These are phyloP conservation scores for Melitaea athalia DNA, from an alignment of 2,888 invertebrate species.

Conservation along the genomic window DNA sequence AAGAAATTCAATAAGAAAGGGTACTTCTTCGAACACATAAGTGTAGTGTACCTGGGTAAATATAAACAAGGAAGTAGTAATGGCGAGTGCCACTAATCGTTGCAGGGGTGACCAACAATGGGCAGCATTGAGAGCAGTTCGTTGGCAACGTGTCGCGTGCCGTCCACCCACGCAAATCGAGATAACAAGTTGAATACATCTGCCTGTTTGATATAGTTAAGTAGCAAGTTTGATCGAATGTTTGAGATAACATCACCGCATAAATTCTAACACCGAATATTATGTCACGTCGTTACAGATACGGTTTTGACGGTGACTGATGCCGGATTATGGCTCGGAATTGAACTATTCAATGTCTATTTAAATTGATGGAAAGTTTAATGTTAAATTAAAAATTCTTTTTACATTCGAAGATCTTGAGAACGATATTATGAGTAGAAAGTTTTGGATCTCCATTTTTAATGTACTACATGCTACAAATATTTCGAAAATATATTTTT, in stretches of 20 bases:
- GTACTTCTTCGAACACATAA: constrained; percentile 34
- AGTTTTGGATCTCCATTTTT: too few species aligned
- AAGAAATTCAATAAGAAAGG: constrained; percentile 9
- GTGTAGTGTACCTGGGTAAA: constrained; percentile 52
- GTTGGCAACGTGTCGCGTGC: constrained; percentile 65
- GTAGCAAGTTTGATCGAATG: constrained; percentile 50
- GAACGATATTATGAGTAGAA: not conserved
- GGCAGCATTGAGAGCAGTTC: constrained; percentile 70
- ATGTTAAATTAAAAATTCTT: not conserved
- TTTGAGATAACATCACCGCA: constrained; percentile 39
- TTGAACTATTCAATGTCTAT: constrained; percentile 3
- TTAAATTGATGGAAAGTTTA: constrained; percentile 8
- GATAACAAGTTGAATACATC: constrained; percentile 79
- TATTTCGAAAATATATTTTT: too few species aligned
- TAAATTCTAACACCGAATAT: constrained; percentile 37
- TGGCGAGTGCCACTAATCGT: constrained; percentile 58
- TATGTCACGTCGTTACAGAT: constrained; percentile 35
- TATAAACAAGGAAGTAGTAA: constrained; percentile 73
- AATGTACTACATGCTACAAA: too few species aligned
- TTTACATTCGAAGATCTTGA: not conserved
- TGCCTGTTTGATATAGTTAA: constrained; percentile 68
- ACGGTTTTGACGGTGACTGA: constrained; percentile 19
- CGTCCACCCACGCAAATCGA: constrained; percentile 71
- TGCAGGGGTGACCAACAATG: constrained; percentile 73
- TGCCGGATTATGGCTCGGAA: constrained; percentile 21